Evolutionary conservation across 2,888 invertebrate species (phyloP).

Genomic region (Aspidapion aeneum): DNA sequence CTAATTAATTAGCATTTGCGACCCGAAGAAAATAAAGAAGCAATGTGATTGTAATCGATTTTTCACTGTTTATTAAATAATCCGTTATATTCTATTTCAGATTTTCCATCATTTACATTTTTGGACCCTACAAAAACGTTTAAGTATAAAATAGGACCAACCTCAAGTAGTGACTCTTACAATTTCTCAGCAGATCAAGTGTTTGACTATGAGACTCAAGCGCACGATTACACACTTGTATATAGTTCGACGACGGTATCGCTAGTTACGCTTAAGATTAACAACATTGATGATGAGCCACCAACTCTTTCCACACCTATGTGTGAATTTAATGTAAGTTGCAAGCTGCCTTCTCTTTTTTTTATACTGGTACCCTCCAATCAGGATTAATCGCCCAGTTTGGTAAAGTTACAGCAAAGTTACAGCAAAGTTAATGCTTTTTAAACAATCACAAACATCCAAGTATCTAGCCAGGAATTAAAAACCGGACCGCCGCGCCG

Average conservation of each 20-base stretch:
- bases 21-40: too few relatives aligned
- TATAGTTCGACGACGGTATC: not conserved
- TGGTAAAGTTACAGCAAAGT: too few relatives aligned
- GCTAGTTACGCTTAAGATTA: constrained; percentile 20
- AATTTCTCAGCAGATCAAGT: constrained; percentile 17
- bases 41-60: too few relatives aligned
- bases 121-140: not conserved
- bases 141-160: constrained; percentile 2
- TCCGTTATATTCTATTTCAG: not conserved
- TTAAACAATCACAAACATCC: too few relatives aligned
- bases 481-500: too few relatives aligned
- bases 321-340: constrained; percentile 31
- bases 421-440: too few relatives aligned
- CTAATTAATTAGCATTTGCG: too few relatives aligned
- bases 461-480: too few relatives aligned
- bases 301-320: constrained; percentile 27
- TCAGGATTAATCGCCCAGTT: too few relatives aligned
- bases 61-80: too few relatives aligned
- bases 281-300: constrained; percentile 32
- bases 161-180: not conserved
- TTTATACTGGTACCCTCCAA: too few relatives aligned
- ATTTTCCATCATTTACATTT: not conserved
- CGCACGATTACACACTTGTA: constrained; percentile 9
- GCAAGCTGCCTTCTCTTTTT: too few relatives aligned
- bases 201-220: constrained; percentile 29